Evolutionary conservation across 2,113 vertebrate species (phyloP).

Genomic region (Corapipo altera): DNA sequence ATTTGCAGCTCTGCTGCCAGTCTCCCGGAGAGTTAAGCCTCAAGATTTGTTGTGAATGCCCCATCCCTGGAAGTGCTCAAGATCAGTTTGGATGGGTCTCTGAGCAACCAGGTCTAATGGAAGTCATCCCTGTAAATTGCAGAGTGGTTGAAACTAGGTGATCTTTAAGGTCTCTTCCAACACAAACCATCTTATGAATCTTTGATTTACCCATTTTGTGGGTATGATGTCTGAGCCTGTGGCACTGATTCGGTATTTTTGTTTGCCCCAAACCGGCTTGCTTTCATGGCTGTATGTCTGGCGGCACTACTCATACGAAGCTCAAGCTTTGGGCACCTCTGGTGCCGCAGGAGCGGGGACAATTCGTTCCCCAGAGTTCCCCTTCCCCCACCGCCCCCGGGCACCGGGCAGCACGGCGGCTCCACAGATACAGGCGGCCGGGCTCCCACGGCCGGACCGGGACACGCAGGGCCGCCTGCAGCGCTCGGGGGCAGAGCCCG

Average conservation of each 20-base stretch:
- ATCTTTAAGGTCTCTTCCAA: neutral
- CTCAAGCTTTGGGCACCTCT: no score
- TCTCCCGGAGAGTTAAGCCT: neutral
- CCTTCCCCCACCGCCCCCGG: neutral
- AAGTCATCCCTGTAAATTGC: neutral
- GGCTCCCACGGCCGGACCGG: neutral
- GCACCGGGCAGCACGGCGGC: neutral
- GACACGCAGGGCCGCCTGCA: rapidly evolving
- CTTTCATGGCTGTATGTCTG: neutral
- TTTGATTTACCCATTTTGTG: neutral
- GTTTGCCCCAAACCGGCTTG: neutral
- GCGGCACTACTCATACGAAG: neutral
- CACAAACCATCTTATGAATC: neutral
- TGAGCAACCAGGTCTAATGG: neutral
- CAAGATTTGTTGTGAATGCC: neutral
- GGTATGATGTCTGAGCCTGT: neutral
- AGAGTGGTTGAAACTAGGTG: neutral
- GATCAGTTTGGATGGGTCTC: neutral
- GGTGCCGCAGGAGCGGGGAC: rapidly evolving
- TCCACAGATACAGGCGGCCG: rapidly evolving
- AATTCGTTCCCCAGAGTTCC: rapidly evolving
- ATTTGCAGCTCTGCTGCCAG: neutral
- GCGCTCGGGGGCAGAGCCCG: no score
- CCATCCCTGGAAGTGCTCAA: neutral
- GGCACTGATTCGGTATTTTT: neutral